Conservation (phyloP, 1,140 invertebrate species). For the Lamellibrachia luymesi region DNA sequence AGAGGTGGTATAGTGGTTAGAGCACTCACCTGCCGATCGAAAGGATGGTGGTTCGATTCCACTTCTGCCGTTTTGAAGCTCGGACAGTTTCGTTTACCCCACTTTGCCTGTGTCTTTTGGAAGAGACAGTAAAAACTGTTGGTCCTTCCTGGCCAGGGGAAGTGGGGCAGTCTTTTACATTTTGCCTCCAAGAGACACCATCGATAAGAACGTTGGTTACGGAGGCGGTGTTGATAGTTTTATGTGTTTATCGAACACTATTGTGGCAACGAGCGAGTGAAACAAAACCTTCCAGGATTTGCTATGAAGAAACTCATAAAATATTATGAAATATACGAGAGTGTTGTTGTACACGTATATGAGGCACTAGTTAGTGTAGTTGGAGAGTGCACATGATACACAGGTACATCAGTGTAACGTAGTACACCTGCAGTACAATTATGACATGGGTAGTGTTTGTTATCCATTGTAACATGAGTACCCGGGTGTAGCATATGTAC, state of each 20-base stretch:
- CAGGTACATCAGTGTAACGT: not conserved
- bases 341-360: not conserved
- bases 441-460: not conserved
- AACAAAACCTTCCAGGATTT: not conserved
- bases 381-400: too few species aligned
- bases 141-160: too few species aligned
- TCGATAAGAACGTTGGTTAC: not conserved
- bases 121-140: too few species aligned
- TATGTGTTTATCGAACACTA: not conserved
- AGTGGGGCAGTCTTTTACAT: too few species aligned
- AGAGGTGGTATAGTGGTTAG: too few species aligned
- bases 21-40: too few species aligned
- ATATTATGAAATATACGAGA: not conserved
- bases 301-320: not conserved
- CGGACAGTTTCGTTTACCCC: too few species aligned
- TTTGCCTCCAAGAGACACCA: not conserved
- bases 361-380: too few species aligned
- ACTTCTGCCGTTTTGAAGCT: too few species aligned
- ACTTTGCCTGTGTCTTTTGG: too few species aligned
- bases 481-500: not conserved
- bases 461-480: not conserved
- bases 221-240: not conserved
- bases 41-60: too few species aligned
- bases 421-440: not conserved
- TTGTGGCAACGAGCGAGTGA: not conserved